Evolutionary conservation across 2,888 invertebrate species (phyloP).

Genomic region (Melipona beecheii): DNA sequence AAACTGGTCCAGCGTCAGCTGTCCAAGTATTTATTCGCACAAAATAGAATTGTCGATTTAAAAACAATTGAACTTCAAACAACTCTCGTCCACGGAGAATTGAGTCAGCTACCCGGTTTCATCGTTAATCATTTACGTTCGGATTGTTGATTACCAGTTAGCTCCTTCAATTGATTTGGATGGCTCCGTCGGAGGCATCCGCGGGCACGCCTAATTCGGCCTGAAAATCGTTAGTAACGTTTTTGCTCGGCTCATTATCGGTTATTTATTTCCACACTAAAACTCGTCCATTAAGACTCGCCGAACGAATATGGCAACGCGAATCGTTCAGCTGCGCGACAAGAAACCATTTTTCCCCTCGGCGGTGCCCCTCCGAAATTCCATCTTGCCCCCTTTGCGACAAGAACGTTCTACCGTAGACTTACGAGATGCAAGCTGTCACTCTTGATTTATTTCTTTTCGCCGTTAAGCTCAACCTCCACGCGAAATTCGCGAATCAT

Average conservation of each 20-base stretch:
- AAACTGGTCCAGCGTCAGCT: no score
- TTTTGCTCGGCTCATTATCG: conserved; percentile 55
- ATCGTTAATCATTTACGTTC: conserved; percentile 37
- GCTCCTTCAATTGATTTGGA: conserved; percentile 40
- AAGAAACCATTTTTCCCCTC: conserved; percentile 46
- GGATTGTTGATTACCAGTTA: conserved; percentile 31
- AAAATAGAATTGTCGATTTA: not conserved
- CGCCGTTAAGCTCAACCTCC: not conserved
- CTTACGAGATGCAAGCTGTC: conserved; percentile 1
- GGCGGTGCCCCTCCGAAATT: conserved; percentile 43
- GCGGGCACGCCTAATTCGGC: conserved; percentile 53
- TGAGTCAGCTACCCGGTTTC: not conserved
- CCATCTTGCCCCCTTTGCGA: conserved; percentile 25
- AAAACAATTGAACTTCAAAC: not conserved
- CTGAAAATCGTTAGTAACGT: conserved; percentile 52
- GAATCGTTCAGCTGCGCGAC: conserved; percentile 27
- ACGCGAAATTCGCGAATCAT: not conserved
- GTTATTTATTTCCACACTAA: conserved; percentile 57
- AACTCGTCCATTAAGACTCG: conserved; percentile 49
- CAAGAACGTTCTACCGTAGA: conserved; percentile 1
- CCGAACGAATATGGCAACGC: conserved; percentile 51
- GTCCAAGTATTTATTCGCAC: no score
- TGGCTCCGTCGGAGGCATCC: conserved; percentile 42
- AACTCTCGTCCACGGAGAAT: not conserved
- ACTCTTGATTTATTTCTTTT: not conserved